These are phyloP conservation scores for Philopedon plagiatum DNA, from an alignment of 2,888 invertebrate genomes.

Conservation along the genomic window DNA sequence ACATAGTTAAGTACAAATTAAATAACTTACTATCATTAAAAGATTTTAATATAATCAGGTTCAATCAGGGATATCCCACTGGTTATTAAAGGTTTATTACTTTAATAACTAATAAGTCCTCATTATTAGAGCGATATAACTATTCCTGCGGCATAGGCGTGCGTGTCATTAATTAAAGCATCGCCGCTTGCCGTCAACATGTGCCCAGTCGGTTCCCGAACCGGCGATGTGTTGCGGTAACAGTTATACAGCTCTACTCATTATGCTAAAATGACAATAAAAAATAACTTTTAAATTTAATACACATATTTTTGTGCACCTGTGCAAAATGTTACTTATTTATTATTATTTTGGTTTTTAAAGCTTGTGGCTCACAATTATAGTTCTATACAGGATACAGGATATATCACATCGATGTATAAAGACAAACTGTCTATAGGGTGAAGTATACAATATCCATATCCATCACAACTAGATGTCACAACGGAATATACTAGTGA, in stretches of 20 bases:
- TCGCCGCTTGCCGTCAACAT: too few species aligned
- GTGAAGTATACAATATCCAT: not conserved
- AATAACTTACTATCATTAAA: not conserved
- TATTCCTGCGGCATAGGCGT: too few species aligned
- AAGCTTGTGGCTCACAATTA: conserved; percentile 16
- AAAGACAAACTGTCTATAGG: not conserved
- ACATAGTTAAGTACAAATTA: not conserved
- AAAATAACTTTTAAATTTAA: not conserved
- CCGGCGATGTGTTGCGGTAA: too few species aligned
- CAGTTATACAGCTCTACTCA: too few species aligned
- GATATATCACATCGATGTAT: conserved; percentile 13
- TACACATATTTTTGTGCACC: conserved; percentile 1
- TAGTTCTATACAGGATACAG: conserved; percentile 14
- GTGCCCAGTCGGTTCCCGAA: too few species aligned
- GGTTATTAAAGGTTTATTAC: conserved; percentile 1
- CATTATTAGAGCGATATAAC: too few species aligned
- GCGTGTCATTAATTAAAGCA: too few species aligned
- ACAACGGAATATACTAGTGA: too few species aligned
- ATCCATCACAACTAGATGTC: too few species aligned
- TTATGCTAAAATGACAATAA: not conserved
- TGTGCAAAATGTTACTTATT: conserved; percentile 8
- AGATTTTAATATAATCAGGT: not conserved
- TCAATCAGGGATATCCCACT: too few species aligned
- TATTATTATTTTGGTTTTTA: conserved; percentile 7
- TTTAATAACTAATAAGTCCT: too few species aligned